Base-by-base conservation (phyloP, 2,113 vertebrate species). In the Corythornis madagascariensis region DNA sequence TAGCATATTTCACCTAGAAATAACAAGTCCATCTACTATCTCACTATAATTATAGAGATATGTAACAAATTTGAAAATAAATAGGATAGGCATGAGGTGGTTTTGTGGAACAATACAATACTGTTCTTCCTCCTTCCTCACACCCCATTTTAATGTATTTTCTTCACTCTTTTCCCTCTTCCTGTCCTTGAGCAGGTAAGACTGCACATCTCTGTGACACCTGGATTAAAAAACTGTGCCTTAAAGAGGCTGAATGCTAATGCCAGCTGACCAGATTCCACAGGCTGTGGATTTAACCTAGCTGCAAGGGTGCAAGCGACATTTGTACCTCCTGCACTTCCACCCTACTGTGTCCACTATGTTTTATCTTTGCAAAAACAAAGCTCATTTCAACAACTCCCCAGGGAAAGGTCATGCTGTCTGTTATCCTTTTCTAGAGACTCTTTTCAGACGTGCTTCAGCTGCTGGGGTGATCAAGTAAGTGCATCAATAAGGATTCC, bases 61-160 rank as follows among this genome's bases (percentile, higher is more conserved):
- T 45, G 45, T 81, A 88, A 88, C 91, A 83, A 76, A 65, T 92
- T 70, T 84, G 84, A 91, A 96, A 95, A 96, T 89, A 96, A 94
- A 96, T 91, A 83, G 61, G 69, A 56, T 65, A 90, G 76, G 59
- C 81, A 75, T 84, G 72, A 94, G 90, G 72, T 90, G 22, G 40
- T 83, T 93, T 87, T 88, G 67, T 67, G 55, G 83, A 96, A 96
- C 94, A 93, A 94, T 94, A 72, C 63, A 93, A 38, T 38, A 38
- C 10, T 38, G 38, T 38, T 38, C 38, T 38, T 38, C 38, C 38
- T 80, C 28, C 42, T 77, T 94, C 31, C 13, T 77, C 8, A 0
- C 69, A 59, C 57, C 29, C 26, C 28, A 29, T 81, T 78, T 64
- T 57, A 6, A n/a, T 42, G 89, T 84, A 20, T 82, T 24, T 50